Conservation (phyloP, 2,113 vertebrate genomes). For the Axis porcinus region DNA sequence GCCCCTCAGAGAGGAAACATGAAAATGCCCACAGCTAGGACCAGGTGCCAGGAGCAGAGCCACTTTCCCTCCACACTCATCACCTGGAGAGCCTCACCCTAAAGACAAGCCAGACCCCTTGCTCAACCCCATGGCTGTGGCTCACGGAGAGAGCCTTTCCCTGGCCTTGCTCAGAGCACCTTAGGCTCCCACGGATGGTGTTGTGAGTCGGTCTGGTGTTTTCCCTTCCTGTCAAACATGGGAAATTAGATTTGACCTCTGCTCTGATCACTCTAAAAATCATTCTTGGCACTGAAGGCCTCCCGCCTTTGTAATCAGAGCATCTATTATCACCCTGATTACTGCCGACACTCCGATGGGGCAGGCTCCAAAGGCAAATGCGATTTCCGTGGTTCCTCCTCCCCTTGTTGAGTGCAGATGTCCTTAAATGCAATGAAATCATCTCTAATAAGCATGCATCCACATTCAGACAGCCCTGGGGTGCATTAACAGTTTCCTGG, state of each 20-base stretch:
- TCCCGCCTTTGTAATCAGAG: conserved; percentile 80
- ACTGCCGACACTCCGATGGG: conserved; percentile 70
- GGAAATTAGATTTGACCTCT: conserved; percentile 83
- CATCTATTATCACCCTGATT: conserved; percentile 80
- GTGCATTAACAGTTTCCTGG: conserved; percentile 14
- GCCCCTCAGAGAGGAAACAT: not conserved
- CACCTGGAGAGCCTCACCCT: fast-evolving
- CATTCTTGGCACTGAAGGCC: conserved; percentile 78
- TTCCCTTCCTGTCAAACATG: conserved; percentile 76
- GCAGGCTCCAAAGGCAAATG: conserved; percentile 69
- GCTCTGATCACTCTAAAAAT: conserved; percentile 80
- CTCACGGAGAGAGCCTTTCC: not conserved
- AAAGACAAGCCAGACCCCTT: not conserved
- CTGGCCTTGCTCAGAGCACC: not conserved
- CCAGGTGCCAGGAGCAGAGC: not conserved
- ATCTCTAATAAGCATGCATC: not conserved
- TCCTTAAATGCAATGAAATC: conserved; percentile 72
- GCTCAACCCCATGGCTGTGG: not conserved
- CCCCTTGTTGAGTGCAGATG: conserved; percentile 76
- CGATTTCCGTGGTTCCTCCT: conserved; percentile 71
- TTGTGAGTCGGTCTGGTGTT: conserved; percentile 69
- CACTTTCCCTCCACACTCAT: not conserved
- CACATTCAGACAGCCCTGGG: conserved; percentile 62
- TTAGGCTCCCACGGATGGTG: conserved; percentile 54
- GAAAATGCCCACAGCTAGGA: not conserved